Base-by-base conservation (phyloP, 2,113 vertebrate genomes). In the Psilopogon haemacephalus region DNA sequence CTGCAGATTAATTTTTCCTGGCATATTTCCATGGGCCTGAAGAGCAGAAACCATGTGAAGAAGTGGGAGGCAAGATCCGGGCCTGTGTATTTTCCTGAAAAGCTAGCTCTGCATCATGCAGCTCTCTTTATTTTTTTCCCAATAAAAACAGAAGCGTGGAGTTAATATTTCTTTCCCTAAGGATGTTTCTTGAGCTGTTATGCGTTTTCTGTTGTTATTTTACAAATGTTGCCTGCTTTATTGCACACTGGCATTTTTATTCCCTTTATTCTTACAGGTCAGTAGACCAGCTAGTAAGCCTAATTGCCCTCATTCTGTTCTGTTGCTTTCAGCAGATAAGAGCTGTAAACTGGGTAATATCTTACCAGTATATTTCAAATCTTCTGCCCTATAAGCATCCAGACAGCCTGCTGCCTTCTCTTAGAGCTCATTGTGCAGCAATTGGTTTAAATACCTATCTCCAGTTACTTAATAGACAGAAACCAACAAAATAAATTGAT, bases 21-120 rank as follows among this genome's bases (percentile, higher is more conserved):
- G 94, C 87, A 0, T 26, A 30, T 83, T 73, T 94, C 94, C 94
- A 91, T 37, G 75, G 88, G 89, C 30, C 89, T 56, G 30, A 89
- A 92, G 64, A 94, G 74, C 87, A 92, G 71, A 95, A 89, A 91
- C 76, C 71, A 86, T 79, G 28, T 48, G 56, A 88, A 89, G 75
- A 77, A 60, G 56, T 42, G 73, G 78, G 68, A 94, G 91, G 68
- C 60, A 42, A 83, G 82, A 64, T 85, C 68, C 85, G 20, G 44
- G 82, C 64, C 68, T 91, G 68, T 44, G 46, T 62, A 19, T 83
- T 93, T 93, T 95, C 95, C 87, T 95, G 75, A 93, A 95, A 94
- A 90, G 81, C 59, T 37, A 69, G 44, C 64, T 92, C 58, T 93
- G 10, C 62, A 79, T 40, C 40, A 75, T n/a, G 56, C 18, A 86